Percentiles rank a stretch among this genome's conserved stretches.
Evolutionary conservation across 1,140 invertebrate genomes (phyloP).

Genomic region (Eufriesea mexicana): DNA sequence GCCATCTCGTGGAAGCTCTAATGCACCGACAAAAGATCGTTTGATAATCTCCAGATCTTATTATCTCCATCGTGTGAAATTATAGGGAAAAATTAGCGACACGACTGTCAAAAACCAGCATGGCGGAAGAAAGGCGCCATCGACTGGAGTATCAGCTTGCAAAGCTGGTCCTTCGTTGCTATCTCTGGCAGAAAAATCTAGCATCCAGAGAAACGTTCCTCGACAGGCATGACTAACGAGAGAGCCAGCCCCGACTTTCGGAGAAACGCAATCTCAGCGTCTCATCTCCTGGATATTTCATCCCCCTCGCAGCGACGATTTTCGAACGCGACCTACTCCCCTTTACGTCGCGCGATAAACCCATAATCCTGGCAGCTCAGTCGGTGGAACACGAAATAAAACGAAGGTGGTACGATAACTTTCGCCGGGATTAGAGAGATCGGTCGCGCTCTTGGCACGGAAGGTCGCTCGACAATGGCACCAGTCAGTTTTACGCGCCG

Average conservation of each 20-base stretch:
- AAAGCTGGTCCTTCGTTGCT: too few species aligned
- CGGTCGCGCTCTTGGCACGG: not conserved
- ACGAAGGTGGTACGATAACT: not conserved
- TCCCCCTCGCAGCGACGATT: not conserved
- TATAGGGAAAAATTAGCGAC: too few species aligned
- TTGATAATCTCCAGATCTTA: too few species aligned
- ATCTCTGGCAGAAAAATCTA: not conserved
- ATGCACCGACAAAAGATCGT: too few species aligned
- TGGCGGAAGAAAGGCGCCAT: not conserved
- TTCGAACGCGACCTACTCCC: not conserved
- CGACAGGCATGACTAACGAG: not conserved
- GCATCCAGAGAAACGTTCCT: not conserved
- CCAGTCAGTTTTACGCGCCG: not conserved
- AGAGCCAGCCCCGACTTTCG: not conserved
- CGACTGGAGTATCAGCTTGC: not conserved
- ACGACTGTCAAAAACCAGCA: too few species aligned
- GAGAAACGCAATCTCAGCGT: not conserved
- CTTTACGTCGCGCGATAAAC: not conserved
- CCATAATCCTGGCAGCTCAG: not conserved
- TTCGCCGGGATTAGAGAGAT: not conserved
- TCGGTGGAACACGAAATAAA: not conserved
- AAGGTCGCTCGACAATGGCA: slow-evolving; percentile 31
- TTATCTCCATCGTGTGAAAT: too few species aligned
- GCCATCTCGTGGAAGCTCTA: too few species aligned
- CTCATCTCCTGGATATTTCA: not conserved